A percentile compares a stretch with the other conserved stretches of the same genome.
Conservation (phyloP, 2,113 vertebrate species). For the Microtus ochrogaster region DNA sequence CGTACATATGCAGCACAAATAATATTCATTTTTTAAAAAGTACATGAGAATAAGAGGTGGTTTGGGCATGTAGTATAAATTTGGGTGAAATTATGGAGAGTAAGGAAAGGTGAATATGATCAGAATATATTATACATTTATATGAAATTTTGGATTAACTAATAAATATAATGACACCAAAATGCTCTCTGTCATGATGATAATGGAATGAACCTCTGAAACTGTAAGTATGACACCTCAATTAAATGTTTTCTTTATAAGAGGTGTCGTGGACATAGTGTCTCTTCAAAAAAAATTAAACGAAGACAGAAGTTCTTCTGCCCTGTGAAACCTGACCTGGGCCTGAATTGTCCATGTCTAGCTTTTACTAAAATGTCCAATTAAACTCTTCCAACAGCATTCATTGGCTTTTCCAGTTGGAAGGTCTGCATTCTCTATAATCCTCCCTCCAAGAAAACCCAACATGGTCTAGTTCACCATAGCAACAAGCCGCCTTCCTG, state of each 20-base stretch:
- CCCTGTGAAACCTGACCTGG: neutral
- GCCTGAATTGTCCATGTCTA: neutral
- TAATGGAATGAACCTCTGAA: neutral
- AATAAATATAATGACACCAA: neutral
- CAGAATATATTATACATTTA: neutral
- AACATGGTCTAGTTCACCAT: neutral
- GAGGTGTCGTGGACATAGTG: neutral
- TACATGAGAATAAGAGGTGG: neutral
- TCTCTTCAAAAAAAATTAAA: neutral
- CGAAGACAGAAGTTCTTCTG: neutral
- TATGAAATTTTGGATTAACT: neutral
- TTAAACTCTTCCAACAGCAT: neutral
- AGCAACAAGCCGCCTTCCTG: neutral
- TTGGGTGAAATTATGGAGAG: neutral
- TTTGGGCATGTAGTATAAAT: neutral
- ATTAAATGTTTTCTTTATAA: neutral
- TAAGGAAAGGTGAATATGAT: neutral
- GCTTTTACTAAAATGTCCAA: too few species aligned
- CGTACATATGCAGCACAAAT: neutral
- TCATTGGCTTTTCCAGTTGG: neutral
- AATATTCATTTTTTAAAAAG: neutral
- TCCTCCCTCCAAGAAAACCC: too few species aligned
- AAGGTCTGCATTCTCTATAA: neutral
- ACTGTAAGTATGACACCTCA: neutral
- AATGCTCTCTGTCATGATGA: neutral